Evolutionary conservation across 2,113 vertebrate genomes (phyloP).

Genomic region (Boulengeromyrus knoepffleri): DNA sequence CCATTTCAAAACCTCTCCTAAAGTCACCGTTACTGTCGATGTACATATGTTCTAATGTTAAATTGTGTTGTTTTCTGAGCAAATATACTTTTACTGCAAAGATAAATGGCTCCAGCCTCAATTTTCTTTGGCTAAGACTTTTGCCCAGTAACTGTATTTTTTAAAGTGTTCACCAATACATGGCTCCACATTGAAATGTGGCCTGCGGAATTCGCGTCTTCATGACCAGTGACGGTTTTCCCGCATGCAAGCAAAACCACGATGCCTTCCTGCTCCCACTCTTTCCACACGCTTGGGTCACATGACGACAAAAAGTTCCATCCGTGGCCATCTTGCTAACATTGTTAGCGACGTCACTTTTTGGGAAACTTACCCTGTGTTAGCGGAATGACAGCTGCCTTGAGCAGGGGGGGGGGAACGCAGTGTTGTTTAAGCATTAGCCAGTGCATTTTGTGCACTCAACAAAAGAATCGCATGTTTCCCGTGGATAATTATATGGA

Average conservation of each 20-base stretch:
- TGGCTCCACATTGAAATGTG: neutral
- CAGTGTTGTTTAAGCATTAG: neutral
- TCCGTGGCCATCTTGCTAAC: neutral
- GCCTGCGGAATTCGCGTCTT: neutral
- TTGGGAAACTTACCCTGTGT: neutral
- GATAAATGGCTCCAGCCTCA: neutral
- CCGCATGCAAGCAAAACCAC: neutral
- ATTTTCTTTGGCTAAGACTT: neutral
- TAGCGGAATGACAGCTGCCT: neutral
- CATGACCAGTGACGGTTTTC: neutral
- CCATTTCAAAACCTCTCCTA: neutral
- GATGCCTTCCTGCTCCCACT: neutral
- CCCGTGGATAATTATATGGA: neutral
- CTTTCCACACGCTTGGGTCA: neutral
- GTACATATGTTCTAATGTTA: neutral
- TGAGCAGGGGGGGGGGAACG: neutral
- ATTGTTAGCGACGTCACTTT: neutral
- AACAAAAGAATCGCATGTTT: neutral
- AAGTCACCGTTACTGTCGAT: neutral
- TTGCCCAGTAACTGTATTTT: neutral
- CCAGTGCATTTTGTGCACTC: neutral
- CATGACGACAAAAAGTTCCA: neutral
- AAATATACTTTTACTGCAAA: neutral
- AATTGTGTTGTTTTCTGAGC: neutral
- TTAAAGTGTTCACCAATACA: neutral